A percentile compares a stretch with the other conserved stretches of the same genome.
phyloP scores from a whole-genome alignment of 1,140 invertebrate genomes.

The Drosophila sechellia region DNA sequence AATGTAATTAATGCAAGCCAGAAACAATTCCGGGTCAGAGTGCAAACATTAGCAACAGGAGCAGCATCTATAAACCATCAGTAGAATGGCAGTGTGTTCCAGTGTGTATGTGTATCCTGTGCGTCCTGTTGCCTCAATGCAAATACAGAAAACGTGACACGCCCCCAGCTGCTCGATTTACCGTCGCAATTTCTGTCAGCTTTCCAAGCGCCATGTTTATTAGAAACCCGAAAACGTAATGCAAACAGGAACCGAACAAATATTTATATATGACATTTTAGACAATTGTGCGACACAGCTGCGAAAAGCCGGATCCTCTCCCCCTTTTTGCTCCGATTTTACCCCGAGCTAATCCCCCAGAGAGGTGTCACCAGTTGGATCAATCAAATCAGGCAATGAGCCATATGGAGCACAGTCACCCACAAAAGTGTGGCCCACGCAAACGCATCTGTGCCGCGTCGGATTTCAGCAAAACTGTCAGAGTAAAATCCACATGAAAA shows the following conservation, averaged over 20 bases:
- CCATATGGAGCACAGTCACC: slow-evolving; percentile 40
- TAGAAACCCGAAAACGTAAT: slow-evolving; percentile 53
- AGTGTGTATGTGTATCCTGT: slow-evolving; percentile 2
- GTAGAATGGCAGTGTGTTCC: slow-evolving; percentile 19
- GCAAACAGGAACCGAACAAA: slow-evolving; percentile 57
- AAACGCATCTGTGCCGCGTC: slow-evolving; percentile 21
- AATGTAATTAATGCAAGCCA: slow-evolving; percentile 70
- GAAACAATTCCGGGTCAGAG: slow-evolving; percentile 37
- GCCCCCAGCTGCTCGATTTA: slow-evolving; percentile 27
- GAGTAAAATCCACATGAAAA: slow-evolving; percentile 42
- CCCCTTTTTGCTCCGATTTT: not conserved
- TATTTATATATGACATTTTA: slow-evolving; percentile 73
- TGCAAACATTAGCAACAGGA: slow-evolving; percentile 42
- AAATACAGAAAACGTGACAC: slow-evolving; percentile 53
- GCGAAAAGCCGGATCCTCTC: not conserved
- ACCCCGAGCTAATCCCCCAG: not conserved
- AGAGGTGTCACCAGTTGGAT: slow-evolving; percentile 64
- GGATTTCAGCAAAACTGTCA: slow-evolving; percentile 53
- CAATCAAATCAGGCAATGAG: slow-evolving; percentile 67
- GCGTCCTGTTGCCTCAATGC: slow-evolving; percentile 15
- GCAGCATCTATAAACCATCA: slow-evolving; percentile 21
- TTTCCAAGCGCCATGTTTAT: slow-evolving; percentile 53
- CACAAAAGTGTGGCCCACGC: slow-evolving; percentile 12
- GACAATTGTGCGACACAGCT: slow-evolving; percentile 59
- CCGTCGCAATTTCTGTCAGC: slow-evolving; percentile 15